phyloP scores from a whole-genome alignment of 2,113 vertebrate species.

The Aspidoscelis tigris region DNA sequence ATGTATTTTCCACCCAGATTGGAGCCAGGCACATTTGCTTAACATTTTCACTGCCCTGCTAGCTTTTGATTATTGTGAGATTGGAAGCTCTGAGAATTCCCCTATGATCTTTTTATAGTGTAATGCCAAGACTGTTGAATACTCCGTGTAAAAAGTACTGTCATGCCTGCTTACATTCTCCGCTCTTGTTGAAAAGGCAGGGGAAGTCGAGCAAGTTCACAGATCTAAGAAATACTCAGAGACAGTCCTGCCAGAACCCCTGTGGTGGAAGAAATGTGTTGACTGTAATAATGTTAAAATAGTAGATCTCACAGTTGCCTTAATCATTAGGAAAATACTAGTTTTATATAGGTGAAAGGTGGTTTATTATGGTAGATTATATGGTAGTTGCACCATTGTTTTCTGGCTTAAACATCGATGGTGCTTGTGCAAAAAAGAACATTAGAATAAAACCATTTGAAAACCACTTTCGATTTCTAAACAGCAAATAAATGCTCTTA shows the following conservation, averaged over 20 bases:
- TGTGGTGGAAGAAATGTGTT: slow-evolving; percentile 2
- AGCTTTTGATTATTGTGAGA: slow-evolving; percentile 43
- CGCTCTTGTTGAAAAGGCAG: background rate
- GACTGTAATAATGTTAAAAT: slow-evolving; percentile 13
- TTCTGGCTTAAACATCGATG: slow-evolving; percentile 15
- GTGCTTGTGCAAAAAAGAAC: background rate
- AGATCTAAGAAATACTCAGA: slow-evolving; percentile 9
- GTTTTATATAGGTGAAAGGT: background rate
- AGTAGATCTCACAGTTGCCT: background rate
- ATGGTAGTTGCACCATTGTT: background rate
- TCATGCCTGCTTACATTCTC: slow-evolving; percentile 12
- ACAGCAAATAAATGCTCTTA: no score
- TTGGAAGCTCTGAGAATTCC: slow-evolving; percentile 50
- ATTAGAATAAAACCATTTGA: background rate
- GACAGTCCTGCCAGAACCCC: slow-evolving; percentile 3
- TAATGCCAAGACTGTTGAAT: slow-evolving; percentile 22
- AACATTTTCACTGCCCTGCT: slow-evolving; percentile 41
- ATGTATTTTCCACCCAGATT: slow-evolving; percentile 44
- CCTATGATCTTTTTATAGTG: slow-evolving; percentile 15
- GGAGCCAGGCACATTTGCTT: slow-evolving; percentile 52
- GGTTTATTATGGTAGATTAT: background rate
- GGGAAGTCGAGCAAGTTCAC: accelerated
- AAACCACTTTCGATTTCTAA: background rate
- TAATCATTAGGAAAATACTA: background rate
- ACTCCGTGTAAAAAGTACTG: slow-evolving; percentile 36